Evolutionary conservation across 2,113 vertebrate genomes (phyloP).

Genomic region (Rhea americana): DNA sequence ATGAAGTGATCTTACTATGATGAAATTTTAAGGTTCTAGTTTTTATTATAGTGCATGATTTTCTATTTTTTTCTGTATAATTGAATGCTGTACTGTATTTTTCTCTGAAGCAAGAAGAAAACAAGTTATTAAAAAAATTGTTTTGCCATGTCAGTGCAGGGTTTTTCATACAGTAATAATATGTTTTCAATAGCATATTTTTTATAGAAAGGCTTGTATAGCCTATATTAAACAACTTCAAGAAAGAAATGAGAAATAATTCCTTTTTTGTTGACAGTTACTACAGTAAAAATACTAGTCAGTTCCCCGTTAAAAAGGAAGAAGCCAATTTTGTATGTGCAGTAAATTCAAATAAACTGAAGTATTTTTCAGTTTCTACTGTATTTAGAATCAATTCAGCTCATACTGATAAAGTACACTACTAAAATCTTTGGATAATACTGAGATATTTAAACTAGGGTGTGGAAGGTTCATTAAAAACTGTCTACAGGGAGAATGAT

Average conservation of each 20-base stretch:
- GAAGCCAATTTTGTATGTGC: neutral
- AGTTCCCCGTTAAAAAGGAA: neutral
- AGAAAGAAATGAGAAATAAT: neutral
- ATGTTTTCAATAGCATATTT: neutral
- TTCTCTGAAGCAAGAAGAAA: neutral
- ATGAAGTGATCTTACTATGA: neutral
- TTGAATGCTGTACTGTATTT: neutral
- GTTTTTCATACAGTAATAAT: neutral
- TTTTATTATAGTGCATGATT: neutral
- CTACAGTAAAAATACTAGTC: neutral
- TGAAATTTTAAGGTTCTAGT: neutral
- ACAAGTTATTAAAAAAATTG: neutral
- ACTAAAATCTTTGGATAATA: neutral
- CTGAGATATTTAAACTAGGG: neutral
- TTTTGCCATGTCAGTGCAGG: neutral
- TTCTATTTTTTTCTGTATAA: neutral
- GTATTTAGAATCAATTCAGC: neutral
- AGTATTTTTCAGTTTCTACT: neutral
- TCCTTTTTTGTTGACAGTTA: neutral
- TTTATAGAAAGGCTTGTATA: neutral
- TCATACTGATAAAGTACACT: neutral
- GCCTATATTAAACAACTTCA: neutral
- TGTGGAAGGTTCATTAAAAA: neutral
- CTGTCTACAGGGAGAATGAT: neutral
- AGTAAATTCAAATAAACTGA: neutral